Evolutionary conservation across 2,888 invertebrate species (phyloP).

Genomic region (Lottia gigantea): DNA sequence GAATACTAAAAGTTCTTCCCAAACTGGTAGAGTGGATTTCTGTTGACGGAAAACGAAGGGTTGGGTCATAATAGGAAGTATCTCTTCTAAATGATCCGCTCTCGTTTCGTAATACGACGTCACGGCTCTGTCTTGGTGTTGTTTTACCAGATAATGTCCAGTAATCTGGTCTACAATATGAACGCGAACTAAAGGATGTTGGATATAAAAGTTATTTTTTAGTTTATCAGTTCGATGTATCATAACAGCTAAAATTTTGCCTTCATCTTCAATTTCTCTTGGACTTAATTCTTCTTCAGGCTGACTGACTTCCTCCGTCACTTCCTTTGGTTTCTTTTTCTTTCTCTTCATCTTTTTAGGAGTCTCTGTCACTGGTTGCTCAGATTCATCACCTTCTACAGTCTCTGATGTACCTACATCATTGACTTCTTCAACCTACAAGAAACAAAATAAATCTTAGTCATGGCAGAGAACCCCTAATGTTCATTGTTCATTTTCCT

Average conservation of each 20-base stretch:
- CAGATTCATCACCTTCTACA: conserved; percentile 24
- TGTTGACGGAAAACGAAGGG: conserved; percentile 74
- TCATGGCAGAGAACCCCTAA: too few relatives aligned
- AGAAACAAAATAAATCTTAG: conserved; percentile 1
- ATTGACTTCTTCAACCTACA: not conserved
- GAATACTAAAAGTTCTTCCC: conserved; percentile 78
- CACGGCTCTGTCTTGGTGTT: conserved; percentile 68
- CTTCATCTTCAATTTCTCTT: conserved; percentile 54
- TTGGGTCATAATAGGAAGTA: conserved; percentile 75
- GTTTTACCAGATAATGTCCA: conserved; percentile 72
- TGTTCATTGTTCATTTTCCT: too few relatives aligned
- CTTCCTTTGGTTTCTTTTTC: conserved; percentile 34
- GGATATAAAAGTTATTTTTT: conserved; percentile 73
- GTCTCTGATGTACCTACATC: conserved; percentile 22
- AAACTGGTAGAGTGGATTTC: conserved; percentile 72
- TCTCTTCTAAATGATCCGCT: conserved; percentile 67
- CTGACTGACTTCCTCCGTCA: conserved; percentile 26
- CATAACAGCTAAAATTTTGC: conserved; percentile 70
- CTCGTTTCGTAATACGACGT: conserved; percentile 70
- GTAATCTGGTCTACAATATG: conserved; percentile 73
- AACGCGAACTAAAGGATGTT: conserved; percentile 76
- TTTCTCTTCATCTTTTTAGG: conserved; percentile 49
- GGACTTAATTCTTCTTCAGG: conserved; percentile 29
- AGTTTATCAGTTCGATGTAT: conserved; percentile 75
- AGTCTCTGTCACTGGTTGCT: conserved; percentile 26